Conservation (phyloP, 1,140 invertebrate species). For the Cherax quadricarinatus region DNA sequence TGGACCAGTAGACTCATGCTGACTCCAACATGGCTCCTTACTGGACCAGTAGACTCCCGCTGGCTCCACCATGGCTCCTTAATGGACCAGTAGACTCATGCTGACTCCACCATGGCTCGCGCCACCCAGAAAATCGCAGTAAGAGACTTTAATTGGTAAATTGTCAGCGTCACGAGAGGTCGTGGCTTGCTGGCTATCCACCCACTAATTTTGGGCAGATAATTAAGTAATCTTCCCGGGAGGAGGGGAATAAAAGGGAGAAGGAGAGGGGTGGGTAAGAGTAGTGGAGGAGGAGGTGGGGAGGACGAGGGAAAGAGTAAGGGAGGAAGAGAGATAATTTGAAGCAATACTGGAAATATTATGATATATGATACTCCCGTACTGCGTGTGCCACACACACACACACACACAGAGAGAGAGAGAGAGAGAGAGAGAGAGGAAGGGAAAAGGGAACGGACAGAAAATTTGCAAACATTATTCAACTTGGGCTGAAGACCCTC, state of each 20-base stretch:
- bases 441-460: no score
- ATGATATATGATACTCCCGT: no score
- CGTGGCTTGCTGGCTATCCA: background rate
- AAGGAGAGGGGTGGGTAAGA: background rate
- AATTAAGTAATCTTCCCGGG: background rate
- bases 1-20: no score
- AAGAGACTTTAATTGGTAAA: background rate
- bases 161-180: background rate
- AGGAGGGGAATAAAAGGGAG: background rate
- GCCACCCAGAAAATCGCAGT: background rate
- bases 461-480: no score
- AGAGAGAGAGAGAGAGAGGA: no score
- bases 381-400: no score
- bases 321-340: background rate
- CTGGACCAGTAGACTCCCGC: background rate
- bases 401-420: no score
- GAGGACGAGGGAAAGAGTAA: background rate
- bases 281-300: no score
- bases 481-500: no score
- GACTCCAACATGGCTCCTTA: no score
- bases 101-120: background rate
- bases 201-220: background rate
- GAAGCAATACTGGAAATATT: no score
- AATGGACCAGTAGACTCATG: no score
- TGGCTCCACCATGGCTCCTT: background rate